Evolutionary conservation across 1,140 invertebrate species (phyloP).

Genomic region (Drosophila melanica): DNA sequence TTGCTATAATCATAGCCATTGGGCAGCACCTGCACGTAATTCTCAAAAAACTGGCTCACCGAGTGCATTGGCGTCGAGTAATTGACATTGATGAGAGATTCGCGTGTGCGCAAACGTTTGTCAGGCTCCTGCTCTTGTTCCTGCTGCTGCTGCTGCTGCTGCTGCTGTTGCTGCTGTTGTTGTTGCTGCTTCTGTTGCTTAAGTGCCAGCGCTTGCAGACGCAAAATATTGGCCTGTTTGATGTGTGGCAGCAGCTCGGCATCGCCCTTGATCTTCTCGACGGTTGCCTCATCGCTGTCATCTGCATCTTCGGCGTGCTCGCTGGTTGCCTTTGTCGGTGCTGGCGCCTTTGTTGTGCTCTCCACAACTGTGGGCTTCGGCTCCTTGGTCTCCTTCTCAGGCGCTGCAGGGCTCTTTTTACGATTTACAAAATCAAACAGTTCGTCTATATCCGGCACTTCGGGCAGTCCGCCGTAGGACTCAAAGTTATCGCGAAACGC

Average conservation of each 20-base stretch:
- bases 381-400: conserved; percentile 32
- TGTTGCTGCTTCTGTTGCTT: not conserved
- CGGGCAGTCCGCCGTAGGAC: conserved; percentile 69
- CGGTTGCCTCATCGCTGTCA: conserved; percentile 61
- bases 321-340: conserved; percentile 37
- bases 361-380: conserved; percentile 27
- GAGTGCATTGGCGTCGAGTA: conserved; percentile 77
- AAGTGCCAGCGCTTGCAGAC: conserved; percentile 55
- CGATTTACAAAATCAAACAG: conserved; percentile 79
- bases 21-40: conserved; percentile 68
- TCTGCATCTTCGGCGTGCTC: conserved; percentile 28
- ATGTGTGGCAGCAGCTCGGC: conserved; percentile 75
- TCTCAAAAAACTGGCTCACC: conserved; percentile 72
- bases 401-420: conserved; percentile 46
- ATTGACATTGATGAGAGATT: conserved; percentile 69
- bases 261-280: conserved; percentile 80
- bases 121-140: conserved; percentile 25
- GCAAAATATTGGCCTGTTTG: conserved; percentile 63
- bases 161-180: conserved; percentile 8
- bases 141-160: conserved; percentile 20
- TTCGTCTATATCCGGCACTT: conserved; percentile 81
- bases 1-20: conserved; percentile 77
- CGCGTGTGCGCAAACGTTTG: conserved; percentile 48
- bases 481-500: conserved; percentile 81
- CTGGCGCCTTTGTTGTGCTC: conserved; percentile 33